A percentile compares a stretch with the other conserved stretches of the same genome.
phyloP scores from a whole-genome alignment of 92 coral and sea anemone species.

The Palythoa heliodiscus region DNA sequence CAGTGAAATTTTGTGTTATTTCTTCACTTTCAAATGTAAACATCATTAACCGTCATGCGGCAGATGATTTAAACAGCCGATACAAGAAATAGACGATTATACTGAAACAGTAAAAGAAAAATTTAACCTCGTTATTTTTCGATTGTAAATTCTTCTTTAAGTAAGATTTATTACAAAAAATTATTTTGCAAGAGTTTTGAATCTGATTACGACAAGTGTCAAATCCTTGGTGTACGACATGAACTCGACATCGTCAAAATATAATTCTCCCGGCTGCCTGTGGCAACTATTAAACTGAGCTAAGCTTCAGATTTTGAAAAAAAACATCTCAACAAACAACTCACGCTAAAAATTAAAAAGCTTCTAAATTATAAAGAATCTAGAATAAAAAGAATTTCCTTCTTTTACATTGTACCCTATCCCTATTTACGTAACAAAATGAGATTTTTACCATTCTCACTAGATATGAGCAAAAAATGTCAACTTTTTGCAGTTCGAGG shows the following conservation, averaged over 20 bases:
- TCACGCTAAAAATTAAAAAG: neutral
- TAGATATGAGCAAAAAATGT: neutral
- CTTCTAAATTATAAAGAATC: neutral
- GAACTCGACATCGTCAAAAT: slow-evolving; percentile 8
- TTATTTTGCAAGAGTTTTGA: neutral
- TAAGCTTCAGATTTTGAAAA: too few relatives aligned
- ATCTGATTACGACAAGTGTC: neutral
- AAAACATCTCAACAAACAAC: neutral
- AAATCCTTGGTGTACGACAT: neutral
- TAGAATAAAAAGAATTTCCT: neutral
- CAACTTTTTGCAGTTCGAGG: neutral
- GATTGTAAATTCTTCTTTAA: neutral
- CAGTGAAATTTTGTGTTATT: neutral
- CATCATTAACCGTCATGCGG: neutral
- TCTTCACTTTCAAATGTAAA: slow-evolving; percentile 1
- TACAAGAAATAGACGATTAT: neutral
- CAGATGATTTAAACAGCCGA: neutral
- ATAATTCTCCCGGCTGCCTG: neutral
- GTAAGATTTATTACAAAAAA: neutral
- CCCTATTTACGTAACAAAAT: neutral
- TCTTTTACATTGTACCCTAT: neutral
- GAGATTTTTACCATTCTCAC: neutral
- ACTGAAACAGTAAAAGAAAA: neutral
- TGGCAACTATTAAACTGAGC: too few relatives aligned
- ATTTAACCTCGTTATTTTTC: neutral